Evolutionary conservation across 2,797 vertebrate species (phyloP).

Genomic region (Melanogrammus aeglefinus): DNA sequence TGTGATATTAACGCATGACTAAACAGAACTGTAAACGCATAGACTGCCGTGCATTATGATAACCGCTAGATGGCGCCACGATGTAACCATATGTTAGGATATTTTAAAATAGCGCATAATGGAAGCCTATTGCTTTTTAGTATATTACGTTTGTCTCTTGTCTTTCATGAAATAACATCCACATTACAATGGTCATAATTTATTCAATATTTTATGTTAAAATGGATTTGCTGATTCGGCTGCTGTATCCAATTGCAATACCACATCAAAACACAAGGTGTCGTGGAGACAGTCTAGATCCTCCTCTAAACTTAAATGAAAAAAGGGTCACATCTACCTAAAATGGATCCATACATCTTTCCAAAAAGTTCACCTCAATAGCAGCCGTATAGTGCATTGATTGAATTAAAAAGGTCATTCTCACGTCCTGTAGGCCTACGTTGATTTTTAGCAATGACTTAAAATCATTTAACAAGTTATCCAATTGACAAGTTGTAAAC

Average conservation of each 20-base stretch:
- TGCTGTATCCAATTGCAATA: conserved; percentile 2
- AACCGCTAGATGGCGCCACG: conserved; percentile 51
- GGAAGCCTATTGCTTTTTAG: not conserved
- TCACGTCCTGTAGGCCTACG: not conserved
- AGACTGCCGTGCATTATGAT: not conserved
- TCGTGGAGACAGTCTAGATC: not conserved
- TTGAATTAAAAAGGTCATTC: not conserved
- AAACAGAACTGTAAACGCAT: not conserved
- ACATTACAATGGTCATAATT: not conserved
- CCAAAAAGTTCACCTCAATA: not conserved
- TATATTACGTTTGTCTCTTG: not conserved
- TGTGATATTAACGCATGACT: not conserved
- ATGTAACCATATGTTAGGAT: not conserved
- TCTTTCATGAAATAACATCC: not conserved
- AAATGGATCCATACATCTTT: not conserved
- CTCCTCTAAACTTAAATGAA: not conserved
- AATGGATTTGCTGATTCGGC: not conserved
- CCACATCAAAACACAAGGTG: conserved; percentile 22
- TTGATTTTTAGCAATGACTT: not conserved
- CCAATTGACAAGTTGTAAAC: not conserved
- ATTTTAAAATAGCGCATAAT: not conserved
- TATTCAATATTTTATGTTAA: not conserved
- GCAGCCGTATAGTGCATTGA: not conserved
- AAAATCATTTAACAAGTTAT: not conserved
- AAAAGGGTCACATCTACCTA: not conserved